Evolutionary conservation across 2,888 invertebrate species (phyloP), one percentile per base, ranked within the genome.

Genomic region (Caenorhabditis sp.): DNA sequence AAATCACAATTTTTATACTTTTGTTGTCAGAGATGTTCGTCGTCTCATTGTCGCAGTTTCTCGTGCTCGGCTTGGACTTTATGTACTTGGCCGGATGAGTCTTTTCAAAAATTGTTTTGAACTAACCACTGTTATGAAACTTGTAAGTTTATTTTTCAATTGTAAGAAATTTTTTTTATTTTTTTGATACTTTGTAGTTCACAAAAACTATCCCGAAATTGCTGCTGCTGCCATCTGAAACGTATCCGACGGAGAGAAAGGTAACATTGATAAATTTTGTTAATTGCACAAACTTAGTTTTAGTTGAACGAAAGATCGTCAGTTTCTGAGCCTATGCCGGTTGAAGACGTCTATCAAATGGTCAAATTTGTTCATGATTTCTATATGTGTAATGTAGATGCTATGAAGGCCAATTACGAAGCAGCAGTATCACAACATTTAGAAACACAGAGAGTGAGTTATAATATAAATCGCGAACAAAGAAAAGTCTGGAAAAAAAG

Each of bases 11-110:
- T 6, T 6, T 10, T 6, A 10, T 31, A 31, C 10, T 21, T 51
- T 78, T 86, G n/a, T n/a, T n/a, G n/a, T 49, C 83, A 89, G 90
- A 37, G 99, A 99, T 90, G 94, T 97, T 0, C 91, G 99, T 10
- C 93, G 99, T 87, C 91, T 99, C 76, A 93, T 99, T 54, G 99
- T 99, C 3, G 99, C 99, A 3, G 94, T 99, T 92, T 99, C 97
- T 63, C 92, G 99, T 84, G 97, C 99, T 0, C 91, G 99, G 14
- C 92, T 99, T 24, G 99, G 99, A 0, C 91, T 99, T 0, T 99
- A 97, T 88, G 92, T 99, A 36, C 96, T 99, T 89, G 97, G 95
- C 0, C 90, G 97, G 60, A 94, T 94, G 1, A 91, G 93, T 1
- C 91, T 99, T 58, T 99, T 99, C 90, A 92, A 93, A 87, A 96